Conservation (phyloP, 92 coral and sea anemone species). For the Plumapathes pennacea region DNA sequence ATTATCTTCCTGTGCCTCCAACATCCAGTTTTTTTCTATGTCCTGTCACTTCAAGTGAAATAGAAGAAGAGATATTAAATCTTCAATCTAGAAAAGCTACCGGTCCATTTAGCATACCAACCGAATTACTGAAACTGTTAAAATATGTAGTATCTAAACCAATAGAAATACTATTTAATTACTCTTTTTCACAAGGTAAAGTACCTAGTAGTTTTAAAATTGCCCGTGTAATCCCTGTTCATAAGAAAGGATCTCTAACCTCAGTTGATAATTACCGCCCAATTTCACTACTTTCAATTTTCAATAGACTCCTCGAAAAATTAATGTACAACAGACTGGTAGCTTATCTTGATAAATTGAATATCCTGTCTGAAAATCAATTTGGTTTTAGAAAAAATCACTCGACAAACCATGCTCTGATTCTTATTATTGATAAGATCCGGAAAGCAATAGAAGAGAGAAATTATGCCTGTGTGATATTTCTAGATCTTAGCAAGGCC, state of each 20-base stretch:
- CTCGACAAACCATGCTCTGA: conserved; percentile 3
- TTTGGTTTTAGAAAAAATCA: conserved; percentile 22
- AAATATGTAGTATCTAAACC: conserved; percentile 24
- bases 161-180: conserved; percentile 27
- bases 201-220: conserved; percentile 18
- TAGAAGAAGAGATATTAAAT: conserved; percentile 1
- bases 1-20: too few relatives aligned
- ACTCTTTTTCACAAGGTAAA: conserved; percentile 24
- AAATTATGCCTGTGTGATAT: not conserved
- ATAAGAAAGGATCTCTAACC: conserved; percentile 20
- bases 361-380: conserved; percentile 16
- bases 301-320: conserved; percentile 28
- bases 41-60: conserved; percentile 1
- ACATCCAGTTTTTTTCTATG: not conserved
- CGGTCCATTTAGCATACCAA: conserved; percentile 2
- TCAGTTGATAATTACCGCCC: conserved; percentile 18
- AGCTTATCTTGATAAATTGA: not conserved
- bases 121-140: conserved; percentile 19
- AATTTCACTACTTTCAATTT: conserved; percentile 13
- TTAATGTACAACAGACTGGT: conserved; percentile 19
- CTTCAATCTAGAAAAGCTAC: not conserved
- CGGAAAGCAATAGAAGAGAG: conserved; percentile 8
- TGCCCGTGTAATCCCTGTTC: conserved; percentile 24
- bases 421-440: conserved; percentile 9
- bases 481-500: not conserved